Evolutionary conservation across 1,140 invertebrate species (phyloP).

Genomic region (Colletes latitarsis): DNA sequence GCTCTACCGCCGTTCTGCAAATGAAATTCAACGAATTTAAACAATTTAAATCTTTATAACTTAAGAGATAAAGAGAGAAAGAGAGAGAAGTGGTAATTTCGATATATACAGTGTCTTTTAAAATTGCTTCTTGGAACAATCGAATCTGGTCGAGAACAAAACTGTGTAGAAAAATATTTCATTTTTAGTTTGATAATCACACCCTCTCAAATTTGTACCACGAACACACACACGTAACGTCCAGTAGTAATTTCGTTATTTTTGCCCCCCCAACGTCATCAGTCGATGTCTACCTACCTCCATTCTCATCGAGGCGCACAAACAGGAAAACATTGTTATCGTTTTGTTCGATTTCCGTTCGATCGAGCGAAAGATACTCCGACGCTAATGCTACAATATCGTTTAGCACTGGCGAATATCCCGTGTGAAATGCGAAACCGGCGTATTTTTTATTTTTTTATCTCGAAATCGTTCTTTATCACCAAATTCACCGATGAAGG

Average conservation of each 20-base stretch:
- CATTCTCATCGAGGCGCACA: constrained; percentile 76
- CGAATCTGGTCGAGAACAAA: too few relatives aligned
- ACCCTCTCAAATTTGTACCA: not conserved
- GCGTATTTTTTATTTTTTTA: not conserved
- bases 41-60: not conserved
- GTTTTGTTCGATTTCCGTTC: constrained; percentile 15
- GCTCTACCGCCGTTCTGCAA: not conserved
- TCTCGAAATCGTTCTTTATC: not conserved
- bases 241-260: too few relatives aligned
- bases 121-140: too few relatives aligned
- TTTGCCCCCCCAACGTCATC: too few relatives aligned
- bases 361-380: constrained; percentile 47
- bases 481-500: not conserved
- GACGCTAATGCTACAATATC: constrained; percentile 53
- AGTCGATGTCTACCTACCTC: constrained; percentile 72
- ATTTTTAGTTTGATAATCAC: too few relatives aligned
- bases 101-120: too few relatives aligned
- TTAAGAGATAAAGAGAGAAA: too few relatives aligned
- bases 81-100: too few relatives aligned
- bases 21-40: not conserved
- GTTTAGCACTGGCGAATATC: constrained; percentile 62
- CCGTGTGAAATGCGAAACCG: constrained; percentile 13
- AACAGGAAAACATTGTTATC: constrained; percentile 76
- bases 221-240: not conserved
- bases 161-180: too few relatives aligned